Evolutionary conservation across 1,140 invertebrate species (phyloP), one percentile per base, ranked within the genome.

Genomic region (Heterodera carotae): DNA sequence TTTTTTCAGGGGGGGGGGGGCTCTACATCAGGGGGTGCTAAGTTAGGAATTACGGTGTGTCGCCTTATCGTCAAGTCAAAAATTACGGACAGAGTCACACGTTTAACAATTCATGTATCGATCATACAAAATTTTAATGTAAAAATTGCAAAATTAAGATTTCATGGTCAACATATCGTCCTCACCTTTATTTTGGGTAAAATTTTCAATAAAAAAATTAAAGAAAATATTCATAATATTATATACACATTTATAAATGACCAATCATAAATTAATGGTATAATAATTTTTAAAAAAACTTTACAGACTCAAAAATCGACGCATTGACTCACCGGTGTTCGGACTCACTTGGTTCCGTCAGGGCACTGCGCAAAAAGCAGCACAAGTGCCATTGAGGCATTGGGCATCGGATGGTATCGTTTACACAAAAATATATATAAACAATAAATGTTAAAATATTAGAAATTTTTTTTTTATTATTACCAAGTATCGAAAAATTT

Each of bases 331-430:
- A 0, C 90, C 94, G 8, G 91, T 95, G 0, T 92, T 94, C 86
- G 96, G 95, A 59, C 88, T 98, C 0, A 98, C 98, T 95, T 99
- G 97, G 97, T 95, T 89, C 75, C 91, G 90, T 75, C 92, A 92
- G 67, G 91, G 91, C 80, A 92, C 92, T 18, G 91, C 92, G 86
- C 39, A 7, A 4, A 43, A n/a, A 86, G 74, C 68, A n/a, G 31
- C 34, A 2, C 62, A 36, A 25, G 64, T 77, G 12, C 22, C 48
- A 27, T 70, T 86, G 7, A 62, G 86, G 33, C 95, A 98, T 88
- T 96, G 93, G 93, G 98, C 95, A 89, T 92, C 95, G 77, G 93
- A 96, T 88, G 91, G 92, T 69, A 48, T 18, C 87, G 7, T 69
- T 33, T 39, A n/a, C n/a, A n/a, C n/a, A n/a, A n/a, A n/a, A n/a